Evolutionary conservation across 2,888 invertebrate genomes (phyloP), one percentile per base, ranked within the genome.

Genomic region (Tetramorium bicarinatum): DNA sequence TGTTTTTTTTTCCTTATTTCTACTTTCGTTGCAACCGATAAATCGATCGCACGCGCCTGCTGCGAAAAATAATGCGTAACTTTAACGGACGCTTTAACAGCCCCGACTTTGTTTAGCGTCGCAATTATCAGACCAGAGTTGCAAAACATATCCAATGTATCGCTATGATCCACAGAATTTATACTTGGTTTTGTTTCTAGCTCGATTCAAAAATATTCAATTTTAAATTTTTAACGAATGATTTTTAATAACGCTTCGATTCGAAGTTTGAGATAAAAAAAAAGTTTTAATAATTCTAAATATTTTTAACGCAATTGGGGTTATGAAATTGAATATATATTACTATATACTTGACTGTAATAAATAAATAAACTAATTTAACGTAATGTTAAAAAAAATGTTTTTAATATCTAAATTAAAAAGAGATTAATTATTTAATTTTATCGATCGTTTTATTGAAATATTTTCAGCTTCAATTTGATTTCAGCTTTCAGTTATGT

Each of bases 41-140:
- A 88, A 88, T 87, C 87, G 87, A 87, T 86, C 77, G 75, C 59
- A 83, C 52, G 82, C 76, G 80, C 77, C 44, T 77, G 77, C 25
- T 77, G 77, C 69, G 77, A 77, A 77, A 77, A 77, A 77, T 77
- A 77, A 77, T 77, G 77, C 69, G 69, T 69, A 56, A 56, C 54
- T 67, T 29, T 44, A 56, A 77, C 56, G 29, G 44, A 11, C 69
- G 69, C 69, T 77, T 69, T 64, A 66, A 75, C 69, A 87, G 76
- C 82, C 83, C 82, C 62, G 72, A 34, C 77, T 56, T 77, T 25
- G 29, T 77, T 69, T 69, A 77, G 15, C 41, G 41, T 6, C n/a
- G 76, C 66, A 77, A 69, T 77, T 77, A 77, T 44, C 56, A 54
- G 44, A 34, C 7, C 15, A 13, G 18, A 29, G 6, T n/a, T 44